These are phyloP conservation scores for Sepiola atlantica DNA, from an alignment of 2,888 invertebrate species.

Conservation along the genomic window DNA sequence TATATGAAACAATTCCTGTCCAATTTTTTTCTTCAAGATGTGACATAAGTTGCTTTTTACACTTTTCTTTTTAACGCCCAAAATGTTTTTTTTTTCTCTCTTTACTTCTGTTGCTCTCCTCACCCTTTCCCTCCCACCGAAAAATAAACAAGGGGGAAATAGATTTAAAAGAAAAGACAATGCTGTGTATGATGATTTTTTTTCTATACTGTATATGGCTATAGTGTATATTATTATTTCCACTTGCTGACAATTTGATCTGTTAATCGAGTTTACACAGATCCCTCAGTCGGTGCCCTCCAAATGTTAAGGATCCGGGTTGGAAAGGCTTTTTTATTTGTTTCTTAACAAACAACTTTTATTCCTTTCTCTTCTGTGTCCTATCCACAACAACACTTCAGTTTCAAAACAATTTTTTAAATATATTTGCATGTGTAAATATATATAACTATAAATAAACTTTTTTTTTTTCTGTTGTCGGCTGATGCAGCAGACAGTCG, in stretches of 20 bases:
- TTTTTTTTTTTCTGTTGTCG: neutral
- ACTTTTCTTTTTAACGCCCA: neutral
- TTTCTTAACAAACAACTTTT: neutral
- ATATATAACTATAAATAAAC: neutral
- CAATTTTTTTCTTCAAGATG: neutral
- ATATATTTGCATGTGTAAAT: constrained; percentile 22
- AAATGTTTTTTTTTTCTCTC: neutral
- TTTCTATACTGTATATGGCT: constrained; percentile 23
- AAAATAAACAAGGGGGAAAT: neutral
- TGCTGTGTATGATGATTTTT: neutral
- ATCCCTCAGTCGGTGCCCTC: neutral
- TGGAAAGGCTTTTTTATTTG: constrained; percentile 12
- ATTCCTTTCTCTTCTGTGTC: neutral
- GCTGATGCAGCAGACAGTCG: constrained; percentile 45
- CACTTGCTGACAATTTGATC: neutral
- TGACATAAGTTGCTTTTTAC: neutral
- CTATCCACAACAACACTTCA: constrained; percentile 32
- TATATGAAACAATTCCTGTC: neutral
- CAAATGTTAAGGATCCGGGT: neutral
- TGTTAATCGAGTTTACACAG: neutral
- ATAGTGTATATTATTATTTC: constrained; percentile 10
- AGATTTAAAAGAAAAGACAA: neutral
- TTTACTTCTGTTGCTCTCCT: neutral
- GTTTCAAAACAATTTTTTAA: neutral
- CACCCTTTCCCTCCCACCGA: neutral